Percentiles rank a stretch among this genome's conserved stretches.
Evolutionary conservation across 2,888 invertebrate genomes (phyloP).

Genomic region (Ypsolopha scabrella): DNA sequence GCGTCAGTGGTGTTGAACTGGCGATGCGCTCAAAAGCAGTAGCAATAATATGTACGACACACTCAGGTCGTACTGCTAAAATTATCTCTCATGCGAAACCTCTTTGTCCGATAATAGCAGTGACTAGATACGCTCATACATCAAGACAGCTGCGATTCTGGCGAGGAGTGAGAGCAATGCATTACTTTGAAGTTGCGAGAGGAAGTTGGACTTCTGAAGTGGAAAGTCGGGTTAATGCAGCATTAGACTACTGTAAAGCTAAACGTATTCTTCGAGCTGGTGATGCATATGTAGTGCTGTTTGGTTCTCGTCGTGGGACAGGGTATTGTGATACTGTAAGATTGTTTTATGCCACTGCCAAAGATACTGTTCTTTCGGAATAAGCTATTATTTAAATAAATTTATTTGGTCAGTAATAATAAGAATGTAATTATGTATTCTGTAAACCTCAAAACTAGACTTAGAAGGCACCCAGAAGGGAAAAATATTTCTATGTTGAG

Average conservation of each 20-base stretch:
- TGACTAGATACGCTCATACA: slow-evolving; percentile 76
- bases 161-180: slow-evolving; percentile 62
- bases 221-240: slow-evolving; percentile 43
- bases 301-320: slow-evolving; percentile 45
- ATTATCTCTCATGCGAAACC: slow-evolving; percentile 77
- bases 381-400: no score
- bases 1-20: slow-evolving; percentile 50
- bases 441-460: no score
- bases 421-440: no score
- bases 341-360: slow-evolving; percentile 49
- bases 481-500: no score
- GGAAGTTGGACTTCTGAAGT: slow-evolving; percentile 41
- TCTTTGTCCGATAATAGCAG: slow-evolving; percentile 79
- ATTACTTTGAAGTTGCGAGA: slow-evolving; percentile 54
- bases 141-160: slow-evolving; percentile 73
- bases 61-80: slow-evolving; percentile 78
- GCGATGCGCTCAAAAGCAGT: slow-evolving; percentile 44
- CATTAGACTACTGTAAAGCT: slow-evolving; percentile 54
- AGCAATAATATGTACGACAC: slow-evolving; percentile 81
- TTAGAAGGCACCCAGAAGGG: no score
- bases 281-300: slow-evolving; percentile 49
- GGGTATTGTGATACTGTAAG: slow-evolving; percentile 55
- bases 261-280: slow-evolving; percentile 48
- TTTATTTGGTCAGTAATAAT: no score
- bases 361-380: slow-evolving; percentile 26